These are phyloP conservation scores for Mactra quadrangularis DNA, from an alignment of 1,140 invertebrate genomes.

Conservation along the genomic window DNA sequence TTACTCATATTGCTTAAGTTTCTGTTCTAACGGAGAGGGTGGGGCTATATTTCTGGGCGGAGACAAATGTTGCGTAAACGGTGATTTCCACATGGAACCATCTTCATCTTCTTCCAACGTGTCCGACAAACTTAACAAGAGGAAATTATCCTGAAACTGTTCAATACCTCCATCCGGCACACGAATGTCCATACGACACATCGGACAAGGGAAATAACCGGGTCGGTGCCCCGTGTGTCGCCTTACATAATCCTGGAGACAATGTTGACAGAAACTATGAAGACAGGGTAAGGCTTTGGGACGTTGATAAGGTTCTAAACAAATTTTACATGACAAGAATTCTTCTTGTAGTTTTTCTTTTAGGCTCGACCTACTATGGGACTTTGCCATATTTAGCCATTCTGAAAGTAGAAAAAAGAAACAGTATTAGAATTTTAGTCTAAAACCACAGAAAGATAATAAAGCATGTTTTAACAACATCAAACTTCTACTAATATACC, in stretches of 20 bases:
- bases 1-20: slow-evolving; percentile 76
- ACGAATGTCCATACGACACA: slow-evolving; percentile 80
- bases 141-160: slow-evolving; percentile 81
- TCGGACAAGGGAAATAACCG: slow-evolving; percentile 81
- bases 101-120: slow-evolving; percentile 76
- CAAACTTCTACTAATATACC: too few relatives aligned
- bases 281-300: slow-evolving; percentile 94
- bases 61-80: slow-evolving; percentile 61
- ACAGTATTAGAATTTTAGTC: not conserved
- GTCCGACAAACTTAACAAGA: slow-evolving; percentile 77
- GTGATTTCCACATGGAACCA: slow-evolving; percentile 44
- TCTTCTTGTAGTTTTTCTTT: slow-evolving; percentile 82
- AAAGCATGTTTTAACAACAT: too few relatives aligned
- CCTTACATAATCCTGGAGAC: slow-evolving; percentile 85
- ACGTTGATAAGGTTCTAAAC: slow-evolving; percentile 82
- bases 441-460: too few relatives aligned
- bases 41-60: slow-evolving; percentile 76
- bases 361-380: slow-evolving; percentile 67
- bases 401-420: slow-evolving; percentile 70
- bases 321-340: slow-evolving; percentile 82
- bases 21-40: slow-evolving; percentile 75
- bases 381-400: slow-evolving; percentile 81
- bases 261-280: slow-evolving; percentile 96
- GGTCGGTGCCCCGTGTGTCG: slow-evolving; percentile 74
- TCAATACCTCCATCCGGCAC: slow-evolving; percentile 77